Evolutionary conservation across 2,113 vertebrate genomes (phyloP).

Genomic region (Thunnus thynnus): DNA sequence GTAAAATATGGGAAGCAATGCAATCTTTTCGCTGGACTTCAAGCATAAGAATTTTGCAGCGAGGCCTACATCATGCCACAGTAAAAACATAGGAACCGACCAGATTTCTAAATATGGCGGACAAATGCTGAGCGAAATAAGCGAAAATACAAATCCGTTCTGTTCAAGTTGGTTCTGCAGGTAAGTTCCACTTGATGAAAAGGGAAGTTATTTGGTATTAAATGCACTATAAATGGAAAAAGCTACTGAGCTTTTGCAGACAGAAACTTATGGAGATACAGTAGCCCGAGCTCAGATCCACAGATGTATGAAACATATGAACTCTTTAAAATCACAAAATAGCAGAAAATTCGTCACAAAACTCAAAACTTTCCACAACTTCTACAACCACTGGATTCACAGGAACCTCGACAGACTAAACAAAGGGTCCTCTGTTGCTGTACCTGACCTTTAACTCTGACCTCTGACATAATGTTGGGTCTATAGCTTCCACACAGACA

Average conservation of each 20-base stretch:
- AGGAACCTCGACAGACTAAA: slow-evolving; percentile 6
- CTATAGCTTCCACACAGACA: slow-evolving; percentile 53
- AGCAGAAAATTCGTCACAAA: background rate
- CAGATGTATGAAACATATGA: background rate
- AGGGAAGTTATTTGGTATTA: background rate
- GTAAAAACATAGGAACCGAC: background rate
- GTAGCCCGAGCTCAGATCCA: background rate
- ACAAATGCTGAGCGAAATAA: background rate
- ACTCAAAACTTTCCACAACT: background rate
- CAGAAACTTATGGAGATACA: background rate
- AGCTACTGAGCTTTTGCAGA: background rate
- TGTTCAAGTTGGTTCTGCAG: slow-evolving; percentile 1
- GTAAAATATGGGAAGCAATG: background rate
- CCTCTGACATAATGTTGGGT: slow-evolving; percentile 40
- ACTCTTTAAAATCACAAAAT: background rate
- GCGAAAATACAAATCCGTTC: background rate
- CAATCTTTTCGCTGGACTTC: background rate
- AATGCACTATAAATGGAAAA: background rate
- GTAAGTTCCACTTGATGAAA: slow-evolving; percentile 7
- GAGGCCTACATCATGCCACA: background rate
- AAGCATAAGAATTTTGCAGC: background rate
- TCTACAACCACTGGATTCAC: background rate
- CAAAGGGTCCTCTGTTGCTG: slow-evolving; percentile 56
- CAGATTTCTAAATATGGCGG: background rate
- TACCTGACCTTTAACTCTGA: slow-evolving; percentile 40